These are phyloP conservation scores for Henicopernis longicauda DNA, from an alignment of 2,113 vertebrate genomes.

Conservation along the genomic window DNA sequence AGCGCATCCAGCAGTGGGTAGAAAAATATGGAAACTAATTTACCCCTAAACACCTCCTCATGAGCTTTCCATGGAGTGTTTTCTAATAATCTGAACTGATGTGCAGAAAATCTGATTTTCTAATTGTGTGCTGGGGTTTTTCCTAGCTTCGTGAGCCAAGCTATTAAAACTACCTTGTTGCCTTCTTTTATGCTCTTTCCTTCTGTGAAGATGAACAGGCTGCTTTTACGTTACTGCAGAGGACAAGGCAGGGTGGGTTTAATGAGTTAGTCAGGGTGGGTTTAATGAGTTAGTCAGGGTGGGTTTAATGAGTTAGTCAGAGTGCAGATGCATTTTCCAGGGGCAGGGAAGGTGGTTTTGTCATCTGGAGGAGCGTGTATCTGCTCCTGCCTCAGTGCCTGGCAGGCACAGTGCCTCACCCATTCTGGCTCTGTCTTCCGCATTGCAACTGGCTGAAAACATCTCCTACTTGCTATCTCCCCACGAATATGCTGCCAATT, in stretches of 20 bases:
- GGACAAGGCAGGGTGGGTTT: neutral
- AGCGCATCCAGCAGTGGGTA: neutral
- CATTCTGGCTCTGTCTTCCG: neutral
- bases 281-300: neutral
- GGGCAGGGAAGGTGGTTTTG: slow-evolving; percentile 3
- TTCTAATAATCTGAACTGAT: neutral
- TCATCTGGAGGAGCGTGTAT: neutral
- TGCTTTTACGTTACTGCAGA: neutral
- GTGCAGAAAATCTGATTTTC: neutral
- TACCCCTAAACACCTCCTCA: neutral
- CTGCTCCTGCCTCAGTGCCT: neutral
- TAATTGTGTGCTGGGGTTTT: neutral
- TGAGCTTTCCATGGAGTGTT: neutral
- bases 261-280: neutral
- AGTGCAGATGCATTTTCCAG: neutral
- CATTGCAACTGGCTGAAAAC: neutral
- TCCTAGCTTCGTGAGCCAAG: neutral
- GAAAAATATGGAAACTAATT: neutral
- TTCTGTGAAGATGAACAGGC: neutral
- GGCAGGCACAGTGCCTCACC: neutral
- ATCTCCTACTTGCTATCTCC: neutral
- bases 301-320: neutral
- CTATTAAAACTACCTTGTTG: neutral
- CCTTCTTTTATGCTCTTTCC: neutral
- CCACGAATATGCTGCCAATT: neutral